Conservation (phyloP, 2,888 invertebrate genomes). For the Biston betularia region DNA sequence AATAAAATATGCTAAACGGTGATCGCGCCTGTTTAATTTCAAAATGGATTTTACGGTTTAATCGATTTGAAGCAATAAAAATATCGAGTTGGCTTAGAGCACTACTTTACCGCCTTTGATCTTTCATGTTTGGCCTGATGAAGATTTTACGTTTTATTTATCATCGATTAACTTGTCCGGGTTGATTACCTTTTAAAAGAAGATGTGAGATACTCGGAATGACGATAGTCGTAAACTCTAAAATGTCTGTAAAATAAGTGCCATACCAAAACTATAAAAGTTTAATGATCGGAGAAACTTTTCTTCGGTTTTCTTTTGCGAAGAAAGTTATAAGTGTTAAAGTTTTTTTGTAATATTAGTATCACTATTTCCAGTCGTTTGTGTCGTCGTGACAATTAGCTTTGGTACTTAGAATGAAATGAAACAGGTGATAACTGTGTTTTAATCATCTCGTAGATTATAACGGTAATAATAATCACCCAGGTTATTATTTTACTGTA, state of each 20-base stretch:
- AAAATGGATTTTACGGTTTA: constrained; percentile 46
- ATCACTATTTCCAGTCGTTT: no score
- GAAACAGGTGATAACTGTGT: no score
- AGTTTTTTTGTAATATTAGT: no score
- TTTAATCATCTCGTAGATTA: no score
- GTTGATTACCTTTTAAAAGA: constrained; percentile 20
- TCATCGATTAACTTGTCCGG: constrained; percentile 19
- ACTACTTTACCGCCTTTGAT: constrained; percentile 30
- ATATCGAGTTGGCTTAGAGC: constrained; percentile 35
- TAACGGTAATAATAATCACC: no score
- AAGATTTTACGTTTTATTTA: constrained; percentile 26
- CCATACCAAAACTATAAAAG: constrained; percentile 3
- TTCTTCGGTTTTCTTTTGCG: background rate
- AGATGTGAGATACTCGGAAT: background rate
- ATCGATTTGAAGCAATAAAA: constrained; percentile 45
- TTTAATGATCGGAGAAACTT: constrained; percentile 8
- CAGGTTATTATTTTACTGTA: no score
- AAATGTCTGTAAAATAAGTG: constrained; percentile 8
- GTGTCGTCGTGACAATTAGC: no score
- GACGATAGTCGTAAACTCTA: constrained; percentile 7
- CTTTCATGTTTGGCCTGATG: constrained; percentile 20
- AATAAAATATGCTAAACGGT: constrained; percentile 36
- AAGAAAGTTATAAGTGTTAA: background rate
- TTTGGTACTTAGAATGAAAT: no score
- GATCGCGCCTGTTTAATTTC: constrained; percentile 61